These are phyloP conservation scores for Ormia ochracea DNA, from an alignment of 2,888 invertebrate genomes.

Conservation along the genomic window DNA sequence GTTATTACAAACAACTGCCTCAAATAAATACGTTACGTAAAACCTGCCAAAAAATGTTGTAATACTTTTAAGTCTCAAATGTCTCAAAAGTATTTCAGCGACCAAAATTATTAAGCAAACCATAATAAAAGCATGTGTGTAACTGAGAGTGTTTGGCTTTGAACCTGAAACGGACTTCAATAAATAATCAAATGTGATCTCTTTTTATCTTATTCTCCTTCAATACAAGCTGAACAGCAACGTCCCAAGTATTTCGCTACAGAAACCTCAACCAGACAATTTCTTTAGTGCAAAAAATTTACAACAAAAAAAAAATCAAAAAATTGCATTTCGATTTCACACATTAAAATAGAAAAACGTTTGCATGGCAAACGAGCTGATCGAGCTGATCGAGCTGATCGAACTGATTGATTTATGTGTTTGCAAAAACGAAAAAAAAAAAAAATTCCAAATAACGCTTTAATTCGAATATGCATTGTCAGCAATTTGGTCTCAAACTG, in stretches of 20 bases:
- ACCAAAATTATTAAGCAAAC: too few species aligned
- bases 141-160: too few species aligned
- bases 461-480: constrained; percentile 37
- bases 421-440: constrained; percentile 36
- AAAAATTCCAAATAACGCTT: constrained; percentile 22
- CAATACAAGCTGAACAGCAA: neutral
- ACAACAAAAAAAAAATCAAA: neutral
- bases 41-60: too few species aligned
- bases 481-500: constrained; percentile 46
- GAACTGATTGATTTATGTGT: constrained; percentile 45
- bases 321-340: constrained; percentile 8
- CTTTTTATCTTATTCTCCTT: neutral
- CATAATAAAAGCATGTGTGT: too few species aligned
- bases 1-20: too few species aligned
- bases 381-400: too few species aligned
- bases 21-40: too few species aligned
- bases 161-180: too few species aligned
- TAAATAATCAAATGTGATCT: neutral
- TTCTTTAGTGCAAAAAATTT: neutral
- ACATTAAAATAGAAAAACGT: constrained; percentile 32
- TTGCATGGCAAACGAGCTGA: constrained; percentile 9
- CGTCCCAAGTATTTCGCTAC: neutral
- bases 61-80: too few species aligned
- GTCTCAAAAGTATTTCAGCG: too few species aligned
- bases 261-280: neutral